These are phyloP conservation scores for Nasonovia ribisnigri DNA, from an alignment of 2,888 invertebrate genomes.

Conservation along the genomic window DNA sequence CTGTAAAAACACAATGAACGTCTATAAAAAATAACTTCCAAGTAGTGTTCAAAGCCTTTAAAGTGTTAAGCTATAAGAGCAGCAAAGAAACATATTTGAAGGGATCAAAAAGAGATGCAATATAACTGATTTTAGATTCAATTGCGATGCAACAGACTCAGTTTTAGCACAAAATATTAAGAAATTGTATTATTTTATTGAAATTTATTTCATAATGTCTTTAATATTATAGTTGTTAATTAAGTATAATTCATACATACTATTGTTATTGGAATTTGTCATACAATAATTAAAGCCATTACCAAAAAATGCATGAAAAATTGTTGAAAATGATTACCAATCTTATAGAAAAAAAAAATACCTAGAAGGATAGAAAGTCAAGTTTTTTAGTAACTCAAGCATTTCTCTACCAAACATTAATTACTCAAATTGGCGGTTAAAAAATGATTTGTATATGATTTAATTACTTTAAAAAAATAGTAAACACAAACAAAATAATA, in stretches of 20 bases:
- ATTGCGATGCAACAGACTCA: background rate
- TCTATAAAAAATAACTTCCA: background rate
- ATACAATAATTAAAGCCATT: background rate
- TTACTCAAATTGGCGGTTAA: background rate
- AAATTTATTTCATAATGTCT: background rate
- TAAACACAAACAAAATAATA: background rate
- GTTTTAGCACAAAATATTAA: background rate
- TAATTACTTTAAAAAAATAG: background rate
- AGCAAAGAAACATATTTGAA: background rate
- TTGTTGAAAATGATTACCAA: background rate
- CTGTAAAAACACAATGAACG: background rate
- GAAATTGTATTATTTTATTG: background rate
- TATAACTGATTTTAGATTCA: background rate
- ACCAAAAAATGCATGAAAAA: background rate
- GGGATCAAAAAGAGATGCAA: background rate
- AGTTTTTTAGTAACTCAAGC: background rate
- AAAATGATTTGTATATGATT: background rate
- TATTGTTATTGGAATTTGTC: too few species aligned
- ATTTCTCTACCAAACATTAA: background rate
- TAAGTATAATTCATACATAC: background rate
- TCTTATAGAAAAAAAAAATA: background rate
- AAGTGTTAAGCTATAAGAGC: background rate
- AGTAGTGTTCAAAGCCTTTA: background rate
- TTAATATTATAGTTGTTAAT: background rate
- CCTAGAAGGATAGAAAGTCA: background rate